Percentiles rank a stretch among this genome's conserved stretches.
phyloP scores from a whole-genome alignment of 2,888 invertebrate species.

The Furcula furcula region DNA sequence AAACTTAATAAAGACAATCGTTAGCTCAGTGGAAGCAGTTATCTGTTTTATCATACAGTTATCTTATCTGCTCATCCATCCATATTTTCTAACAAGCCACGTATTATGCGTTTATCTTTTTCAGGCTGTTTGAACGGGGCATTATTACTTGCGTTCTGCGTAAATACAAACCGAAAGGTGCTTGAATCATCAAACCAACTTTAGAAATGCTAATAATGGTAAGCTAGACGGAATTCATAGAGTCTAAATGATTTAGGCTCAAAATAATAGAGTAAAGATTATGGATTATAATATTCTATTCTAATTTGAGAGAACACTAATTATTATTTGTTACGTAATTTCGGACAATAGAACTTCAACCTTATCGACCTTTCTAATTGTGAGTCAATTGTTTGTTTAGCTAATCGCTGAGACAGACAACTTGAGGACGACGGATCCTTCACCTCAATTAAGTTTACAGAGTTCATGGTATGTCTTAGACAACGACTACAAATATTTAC shows the following conservation, averaged over 20 bases:
- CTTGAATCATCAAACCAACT: no score
- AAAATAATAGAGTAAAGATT: no score
- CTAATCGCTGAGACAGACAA: constrained; percentile 1
- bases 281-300: no score
- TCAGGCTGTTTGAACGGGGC: neutral
- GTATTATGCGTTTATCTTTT: neutral
- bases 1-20: no score
- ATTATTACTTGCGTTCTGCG: no score
- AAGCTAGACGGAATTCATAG: no score
- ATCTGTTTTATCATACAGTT: neutral
- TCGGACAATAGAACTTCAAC: neutral
- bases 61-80: neutral
- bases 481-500: no score
- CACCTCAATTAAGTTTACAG: neutral
- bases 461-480: no score
- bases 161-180: no score
- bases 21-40: neutral
- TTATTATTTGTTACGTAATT: neutral
- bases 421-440: neutral
- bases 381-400: neutral
- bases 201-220: no score
- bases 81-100: neutral
- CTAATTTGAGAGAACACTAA: no score
- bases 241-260: no score
- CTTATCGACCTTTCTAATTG: neutral